Percentiles rank a stretch among this genome's conserved stretches.
phyloP scores from a whole-genome alignment of 2,888 invertebrate genomes.

The Calephelis perditalis region DNA sequence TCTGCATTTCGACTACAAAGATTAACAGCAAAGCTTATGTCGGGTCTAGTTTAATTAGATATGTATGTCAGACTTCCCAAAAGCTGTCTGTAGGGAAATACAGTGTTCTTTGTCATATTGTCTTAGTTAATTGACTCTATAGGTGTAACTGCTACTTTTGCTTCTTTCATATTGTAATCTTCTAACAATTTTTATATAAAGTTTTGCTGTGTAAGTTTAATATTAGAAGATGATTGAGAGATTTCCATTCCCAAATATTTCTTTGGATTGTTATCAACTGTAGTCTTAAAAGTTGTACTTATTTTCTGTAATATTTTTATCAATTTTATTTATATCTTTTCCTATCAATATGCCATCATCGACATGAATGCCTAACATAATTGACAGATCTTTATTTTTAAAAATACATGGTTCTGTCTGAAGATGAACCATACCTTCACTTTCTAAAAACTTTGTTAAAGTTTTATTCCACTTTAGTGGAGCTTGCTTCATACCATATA shows the following conservation, averaged over 20 bases:
- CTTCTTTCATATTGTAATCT: background rate
- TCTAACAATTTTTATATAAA: background rate
- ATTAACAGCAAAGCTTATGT: background rate
- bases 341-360: constrained; percentile 11
- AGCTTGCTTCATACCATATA: constrained; percentile 22
- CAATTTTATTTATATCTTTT: constrained; percentile 2
- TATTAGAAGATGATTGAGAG: background rate
- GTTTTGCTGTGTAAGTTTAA: background rate
- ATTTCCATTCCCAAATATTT: background rate
- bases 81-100: background rate
- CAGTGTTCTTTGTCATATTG: background rate
- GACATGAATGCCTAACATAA: constrained; percentile 8
- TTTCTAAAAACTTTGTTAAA: background rate
- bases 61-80: background rate
- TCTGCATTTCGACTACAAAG: background rate
- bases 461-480: constrained; percentile 15
- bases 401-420: constrained; percentile 10
- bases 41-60: background rate
- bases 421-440: background rate
- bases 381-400: background rate
- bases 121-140: no score
- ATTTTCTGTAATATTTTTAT: background rate
- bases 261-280: background rate
- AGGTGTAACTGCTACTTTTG: background rate
- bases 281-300: background rate